Base-by-base conservation (phyloP, 53 echinoderm and acorn worm species). In the Arbacia lixula region DNA sequence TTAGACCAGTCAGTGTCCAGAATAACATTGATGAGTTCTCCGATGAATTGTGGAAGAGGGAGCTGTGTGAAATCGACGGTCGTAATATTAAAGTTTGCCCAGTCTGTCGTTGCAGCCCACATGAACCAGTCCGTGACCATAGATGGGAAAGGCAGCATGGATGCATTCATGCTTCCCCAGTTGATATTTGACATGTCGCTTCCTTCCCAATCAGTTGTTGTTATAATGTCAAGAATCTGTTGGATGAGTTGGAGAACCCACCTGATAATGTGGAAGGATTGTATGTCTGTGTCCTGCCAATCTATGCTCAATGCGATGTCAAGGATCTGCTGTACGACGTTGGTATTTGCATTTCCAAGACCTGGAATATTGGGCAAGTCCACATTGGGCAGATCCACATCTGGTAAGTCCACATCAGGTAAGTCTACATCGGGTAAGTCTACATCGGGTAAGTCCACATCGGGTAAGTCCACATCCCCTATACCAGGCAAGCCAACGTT, bases 1-100 rank as follows among this genome's bases (percentile, higher is more conserved):
- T 3, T 29, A 1, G 71, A 71, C 71, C 71, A 71, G 16, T 71
- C 71, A 71, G 71, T 71, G 14, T 71, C 71, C 25, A 12, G 39
- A 19, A 71, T 43, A 25, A 71, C 71, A 71, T 71, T 40, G 41
- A 71, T 25, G 49, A 71, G 39, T 71, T 71, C 71, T 2, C 30
- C 27, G 4, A 71, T 71, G n/a, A 46, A 42, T 3, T 27, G 3
- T 2, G 49, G 46, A 25, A 71, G 22, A 40, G 71, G 2, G 27
- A 71, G 71, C 42, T 71, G 46, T 27, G 16, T 71, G 71, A 71
- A 49, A 29, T 71, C 54, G 22, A 75, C 17, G 11, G 75, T 53
- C 1, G 36, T 33, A 52, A 52, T 53, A 26, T 75, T 54, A 53
- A 53, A 75, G 38, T 75, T 75, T 25, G 31, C 33, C 75, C 72